phyloP scores from a whole-genome alignment of 1,140 invertebrate species.

The Pseudachorutes palmiensis region DNA sequence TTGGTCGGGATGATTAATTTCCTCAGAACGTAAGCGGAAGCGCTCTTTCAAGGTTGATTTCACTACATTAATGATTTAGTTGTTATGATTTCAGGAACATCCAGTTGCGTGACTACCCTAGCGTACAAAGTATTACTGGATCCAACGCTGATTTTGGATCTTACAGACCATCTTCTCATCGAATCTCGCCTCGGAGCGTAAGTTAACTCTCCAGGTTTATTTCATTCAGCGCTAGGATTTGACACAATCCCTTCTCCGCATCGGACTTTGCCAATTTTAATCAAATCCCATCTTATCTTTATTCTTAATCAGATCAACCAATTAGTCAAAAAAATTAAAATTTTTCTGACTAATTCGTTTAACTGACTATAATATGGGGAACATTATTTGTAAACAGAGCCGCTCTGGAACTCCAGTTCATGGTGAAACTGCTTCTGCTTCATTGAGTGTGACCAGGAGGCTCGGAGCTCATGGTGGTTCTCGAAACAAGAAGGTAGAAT shows the following conservation, averaged over 20 bases:
- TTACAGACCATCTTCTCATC: not conserved
- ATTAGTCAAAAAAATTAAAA: too few species aligned
- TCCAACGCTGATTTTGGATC: not conserved
- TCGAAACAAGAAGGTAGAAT: not conserved
- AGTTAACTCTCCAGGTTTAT: not conserved
- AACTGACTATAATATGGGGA: not conserved
- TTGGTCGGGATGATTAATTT: not conserved
- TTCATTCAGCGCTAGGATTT: not conserved
- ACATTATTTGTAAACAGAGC: not conserved
- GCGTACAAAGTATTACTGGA: not conserved
- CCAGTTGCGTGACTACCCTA: not conserved
- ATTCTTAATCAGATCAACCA: too few species aligned
- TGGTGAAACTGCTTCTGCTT: slow-evolving; percentile 4
- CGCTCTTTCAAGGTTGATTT: not conserved
- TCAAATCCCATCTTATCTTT: too few species aligned
- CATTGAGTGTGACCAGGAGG: not conserved
- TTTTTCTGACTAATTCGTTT: too few species aligned
- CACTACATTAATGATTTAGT: too few species aligned
- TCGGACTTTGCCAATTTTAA: not conserved
- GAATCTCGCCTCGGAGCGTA: slow-evolving; percentile 6
- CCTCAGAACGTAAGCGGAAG: not conserved
- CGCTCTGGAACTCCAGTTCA: slow-evolving; percentile 8
- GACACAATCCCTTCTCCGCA: not conserved
- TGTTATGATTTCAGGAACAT: slow-evolving; percentile 1
- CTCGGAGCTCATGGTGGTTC: not conserved